These are phyloP conservation scores for Megalonaias nervosa DNA, from an alignment of 1,140 invertebrate genomes.

Conservation along the genomic window DNA sequence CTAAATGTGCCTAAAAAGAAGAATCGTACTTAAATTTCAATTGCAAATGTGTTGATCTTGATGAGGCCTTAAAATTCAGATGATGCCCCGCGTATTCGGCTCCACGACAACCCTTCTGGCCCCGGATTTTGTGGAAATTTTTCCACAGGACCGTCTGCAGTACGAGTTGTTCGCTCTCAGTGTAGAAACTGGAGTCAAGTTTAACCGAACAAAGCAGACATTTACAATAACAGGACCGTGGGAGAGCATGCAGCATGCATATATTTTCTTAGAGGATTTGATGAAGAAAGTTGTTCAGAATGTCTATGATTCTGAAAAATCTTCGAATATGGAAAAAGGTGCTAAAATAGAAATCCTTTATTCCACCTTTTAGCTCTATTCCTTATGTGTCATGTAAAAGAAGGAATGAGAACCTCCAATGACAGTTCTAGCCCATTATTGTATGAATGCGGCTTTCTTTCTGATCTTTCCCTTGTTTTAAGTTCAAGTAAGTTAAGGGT, in stretches of 20 bases:
- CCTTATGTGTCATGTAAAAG: not conserved
- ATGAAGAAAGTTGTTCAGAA: slow-evolving; percentile 18
- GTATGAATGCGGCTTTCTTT: not conserved
- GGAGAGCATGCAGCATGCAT: slow-evolving; percentile 13
- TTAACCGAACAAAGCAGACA: slow-evolving; percentile 7
- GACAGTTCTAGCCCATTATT: not conserved
- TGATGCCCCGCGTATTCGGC: too few species aligned
- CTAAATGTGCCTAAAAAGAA: too few species aligned
- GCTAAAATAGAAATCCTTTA: not conserved
- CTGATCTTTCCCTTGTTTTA: not conserved
- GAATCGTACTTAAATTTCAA: too few species aligned
- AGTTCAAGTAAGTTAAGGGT: not conserved
- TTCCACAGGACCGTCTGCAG: slow-evolving; percentile 22
- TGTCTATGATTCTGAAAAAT: not conserved
- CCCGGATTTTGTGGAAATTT: slow-evolving; percentile 16
- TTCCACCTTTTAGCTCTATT: not conserved
- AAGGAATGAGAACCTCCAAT: not conserved
- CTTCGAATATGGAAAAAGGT: not conserved
- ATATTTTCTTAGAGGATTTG: slow-evolving; percentile 8
- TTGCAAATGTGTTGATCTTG: too few species aligned
- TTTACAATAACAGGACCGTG: slow-evolving; percentile 23
- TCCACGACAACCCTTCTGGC: slow-evolving; percentile 16
- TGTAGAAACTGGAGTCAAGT: slow-evolving; percentile 20
- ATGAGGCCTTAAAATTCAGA: too few species aligned
- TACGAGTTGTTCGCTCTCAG: slow-evolving; percentile 12